Percentiles rank a stretch among this genome's conserved stretches.
These are phyloP conservation scores for Takifugu rubripes DNA, from an alignment of 2,797 vertebrate genomes.

Conservation along the genomic window DNA sequence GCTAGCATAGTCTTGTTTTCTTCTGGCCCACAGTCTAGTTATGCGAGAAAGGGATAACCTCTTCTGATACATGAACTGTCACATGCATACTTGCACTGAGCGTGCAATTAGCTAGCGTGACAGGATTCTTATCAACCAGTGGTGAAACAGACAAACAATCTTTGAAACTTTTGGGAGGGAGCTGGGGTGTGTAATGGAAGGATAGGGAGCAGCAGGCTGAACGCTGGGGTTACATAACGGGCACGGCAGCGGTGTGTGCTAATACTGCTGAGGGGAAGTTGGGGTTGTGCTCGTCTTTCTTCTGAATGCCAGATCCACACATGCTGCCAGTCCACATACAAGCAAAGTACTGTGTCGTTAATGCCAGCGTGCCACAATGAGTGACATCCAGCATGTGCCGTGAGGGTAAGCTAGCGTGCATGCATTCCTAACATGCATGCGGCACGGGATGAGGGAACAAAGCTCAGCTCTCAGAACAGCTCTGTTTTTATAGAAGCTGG, in stretches of 20 bases:
- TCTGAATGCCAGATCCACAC: conserved; percentile 15
- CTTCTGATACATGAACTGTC: conserved; percentile 23
- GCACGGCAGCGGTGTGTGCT: conserved; percentile 26
- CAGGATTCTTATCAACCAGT: conserved; percentile 19
- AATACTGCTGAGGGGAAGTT: conserved; percentile 26
- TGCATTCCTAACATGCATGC: conserved; percentile 46
- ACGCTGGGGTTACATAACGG: conserved; percentile 38
- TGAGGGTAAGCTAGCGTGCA: conserved; percentile 4
- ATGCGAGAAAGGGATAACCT: conserved; percentile 34
- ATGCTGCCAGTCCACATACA: conserved; percentile 12
- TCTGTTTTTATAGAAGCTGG: conserved; percentile 51
- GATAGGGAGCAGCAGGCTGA: conserved; percentile 36
- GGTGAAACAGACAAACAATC: conserved; percentile 40
- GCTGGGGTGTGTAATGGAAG: conserved; percentile 10
- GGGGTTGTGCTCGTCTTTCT: conserved; percentile 16
- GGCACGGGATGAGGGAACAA: conserved; percentile 48
- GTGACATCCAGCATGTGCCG: conserved; percentile 34
- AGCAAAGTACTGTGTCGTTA: conserved; percentile 6
- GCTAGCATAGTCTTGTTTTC: conserved; percentile 21
- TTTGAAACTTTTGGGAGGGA: conserved; percentile 19
- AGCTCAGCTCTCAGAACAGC: conserved; percentile 36
- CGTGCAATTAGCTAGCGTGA: conserved; percentile 11
- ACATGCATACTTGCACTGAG: conserved; percentile 1
- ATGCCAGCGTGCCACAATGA: conserved; percentile 21
- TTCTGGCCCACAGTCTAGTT: conserved; percentile 23